Evolutionary conservation across 1,140 invertebrate genomes (phyloP).

Genomic region (Formica selysi): DNA sequence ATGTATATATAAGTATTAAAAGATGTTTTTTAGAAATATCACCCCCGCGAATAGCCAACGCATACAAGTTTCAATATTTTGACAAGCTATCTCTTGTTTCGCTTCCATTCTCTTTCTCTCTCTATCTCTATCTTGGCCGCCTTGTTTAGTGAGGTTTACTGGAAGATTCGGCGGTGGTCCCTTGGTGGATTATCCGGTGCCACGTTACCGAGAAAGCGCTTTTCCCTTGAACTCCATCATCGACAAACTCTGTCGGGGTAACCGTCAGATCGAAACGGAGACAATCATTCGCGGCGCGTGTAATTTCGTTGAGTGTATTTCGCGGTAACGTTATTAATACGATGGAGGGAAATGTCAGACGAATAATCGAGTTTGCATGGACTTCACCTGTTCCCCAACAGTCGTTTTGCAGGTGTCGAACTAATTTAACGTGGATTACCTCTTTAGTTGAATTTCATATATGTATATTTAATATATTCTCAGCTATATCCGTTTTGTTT

Average conservation of each 20-base stretch:
- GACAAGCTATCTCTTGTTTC: background rate
- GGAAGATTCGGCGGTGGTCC: slow-evolving; percentile 25
- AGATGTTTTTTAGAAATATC: background rate
- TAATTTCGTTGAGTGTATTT: slow-evolving; percentile 65
- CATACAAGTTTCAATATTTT: background rate
- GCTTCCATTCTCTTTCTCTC: background rate
- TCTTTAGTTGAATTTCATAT: slow-evolving; percentile 16
- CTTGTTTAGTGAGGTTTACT: slow-evolving; percentile 43
- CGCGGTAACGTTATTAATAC: background rate
- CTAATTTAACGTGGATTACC: slow-evolving; percentile 54
- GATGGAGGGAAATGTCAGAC: slow-evolving; percentile 26
- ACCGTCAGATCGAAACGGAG: slow-evolving; percentile 64
- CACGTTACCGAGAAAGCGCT: slow-evolving; percentile 14
- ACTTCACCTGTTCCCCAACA: slow-evolving; percentile 51
- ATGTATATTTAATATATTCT: background rate
- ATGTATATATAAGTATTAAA: background rate
- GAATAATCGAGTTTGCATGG: slow-evolving; percentile 55
- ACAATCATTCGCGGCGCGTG: slow-evolving; percentile 66
- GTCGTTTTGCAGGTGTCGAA: slow-evolving; percentile 37
- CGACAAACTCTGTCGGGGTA: slow-evolving; percentile 32
- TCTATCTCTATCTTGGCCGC: slow-evolving; percentile 15
- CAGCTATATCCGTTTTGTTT: background rate
- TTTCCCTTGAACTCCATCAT: background rate
- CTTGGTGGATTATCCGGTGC: slow-evolving; percentile 36
- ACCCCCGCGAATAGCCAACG: background rate